A percentile compares a stretch with the other conserved stretches of the same genome.
These are phyloP conservation scores for Zhuqinia jingwanae DNA, from an alignment of 2,888 invertebrate genomes.

Conservation along the genomic window DNA sequence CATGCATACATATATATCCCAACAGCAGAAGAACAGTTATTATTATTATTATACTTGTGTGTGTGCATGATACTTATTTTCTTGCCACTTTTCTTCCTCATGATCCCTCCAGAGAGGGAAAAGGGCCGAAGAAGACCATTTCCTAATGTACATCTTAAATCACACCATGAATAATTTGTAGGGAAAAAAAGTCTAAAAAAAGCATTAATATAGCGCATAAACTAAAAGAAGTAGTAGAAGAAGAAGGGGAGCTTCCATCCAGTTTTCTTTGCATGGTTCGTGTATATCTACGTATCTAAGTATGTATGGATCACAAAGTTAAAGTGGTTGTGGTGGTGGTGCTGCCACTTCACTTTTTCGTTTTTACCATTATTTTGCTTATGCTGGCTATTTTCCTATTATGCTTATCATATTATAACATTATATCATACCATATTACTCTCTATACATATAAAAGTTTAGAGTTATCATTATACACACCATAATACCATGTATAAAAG, in stretches of 20 bases:
- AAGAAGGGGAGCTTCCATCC: conserved; percentile 50
- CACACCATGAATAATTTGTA: conserved; percentile 79
- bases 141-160: conserved; percentile 79
- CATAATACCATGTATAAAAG: conserved; percentile 5
- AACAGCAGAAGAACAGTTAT: neutral
- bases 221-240: conserved; percentile 63
- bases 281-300: no score
- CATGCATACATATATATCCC: no score
- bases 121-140: conserved; percentile 77
- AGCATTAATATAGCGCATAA: conserved; percentile 79
- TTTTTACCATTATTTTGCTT: conserved; percentile 62
- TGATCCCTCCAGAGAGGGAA: conserved; percentile 73
- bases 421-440: conserved; percentile 57
- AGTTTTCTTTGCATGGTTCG: conserved; percentile 22
- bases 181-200: conserved; percentile 79
- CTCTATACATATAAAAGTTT: neutral
- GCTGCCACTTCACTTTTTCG: conserved; percentile 68
- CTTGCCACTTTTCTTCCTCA: conserved; percentile 69
- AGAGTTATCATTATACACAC: conserved; percentile 39
- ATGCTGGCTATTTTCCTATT: conserved; percentile 55
- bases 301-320: conserved; percentile 42
- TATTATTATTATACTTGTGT: conserved; percentile 51
- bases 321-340: conserved; percentile 42
- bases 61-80: conserved; percentile 58
- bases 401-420: no score